Base-by-base conservation (phyloP, 2,113 vertebrate species). In the Clarias macrocephalus region DNA sequence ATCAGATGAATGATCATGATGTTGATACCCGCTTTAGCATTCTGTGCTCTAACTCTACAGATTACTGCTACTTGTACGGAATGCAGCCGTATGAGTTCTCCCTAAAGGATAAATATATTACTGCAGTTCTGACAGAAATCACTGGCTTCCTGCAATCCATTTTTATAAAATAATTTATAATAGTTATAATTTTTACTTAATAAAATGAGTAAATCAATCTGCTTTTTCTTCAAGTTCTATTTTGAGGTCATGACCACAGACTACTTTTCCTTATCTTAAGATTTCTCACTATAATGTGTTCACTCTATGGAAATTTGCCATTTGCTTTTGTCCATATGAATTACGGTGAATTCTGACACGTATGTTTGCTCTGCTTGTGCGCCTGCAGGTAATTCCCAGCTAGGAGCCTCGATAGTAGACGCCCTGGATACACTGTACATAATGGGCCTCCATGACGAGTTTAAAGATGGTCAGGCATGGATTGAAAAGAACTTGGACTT, bases 381-480 rank as follows among this genome's bases (percentile, higher is more conserved):
- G 18, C 90, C 60, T 82, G 15, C 89, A 99, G 98, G 98, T 91
- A 99, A 97, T 92, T 98, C 98, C 85, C 97, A 99, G 80, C 94
- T 99, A 90, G 98, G 98, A 88, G 98, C 98, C 86, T 97, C 97
- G 80, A 98, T 99, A 88, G 97, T 99, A 91, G 98, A 99, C 85
- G 98, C 98, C 70, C 92, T 99, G 92, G 98, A 99, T 95, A 98
- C 97, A 0, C 96, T 99, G 85, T 99, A 97, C 92, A 98, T 99
- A 88, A 99, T 99, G 98, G 98, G 98, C 42, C 97, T 99, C 83
- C 97, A 97, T 0, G 96, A 97, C 76, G 98, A 99, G 94, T 99
- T 99, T 94, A 96, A 95, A 93, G 98, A 99, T 83, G 98, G 97
- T 66, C 96, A 99, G 91, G 97, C 96, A 85, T 99, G 98, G 98